Conservation (phyloP, 2,888 invertebrate genomes). For the Dicycla oo region DNA sequence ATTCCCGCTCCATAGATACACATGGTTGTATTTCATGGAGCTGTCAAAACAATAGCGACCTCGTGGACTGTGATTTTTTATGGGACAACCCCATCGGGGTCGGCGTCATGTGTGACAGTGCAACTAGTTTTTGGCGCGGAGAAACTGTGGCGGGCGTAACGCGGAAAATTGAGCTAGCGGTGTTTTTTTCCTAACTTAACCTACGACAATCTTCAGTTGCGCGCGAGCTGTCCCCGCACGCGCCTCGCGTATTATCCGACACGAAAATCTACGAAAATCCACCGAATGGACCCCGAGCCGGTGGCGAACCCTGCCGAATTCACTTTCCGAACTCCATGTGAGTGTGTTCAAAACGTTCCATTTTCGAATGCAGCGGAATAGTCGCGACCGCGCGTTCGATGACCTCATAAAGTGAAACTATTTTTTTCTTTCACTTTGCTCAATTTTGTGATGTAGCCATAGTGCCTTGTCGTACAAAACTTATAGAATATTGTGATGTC, state of each 20-base stretch:
- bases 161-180: slow-evolving; percentile 88
- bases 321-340: slow-evolving; percentile 74
- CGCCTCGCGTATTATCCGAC: slow-evolving; percentile 77
- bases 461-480: slow-evolving; percentile 88
- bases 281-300: slow-evolving; percentile 80
- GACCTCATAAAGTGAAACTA: slow-evolving; percentile 84
- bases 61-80: slow-evolving; percentile 69
- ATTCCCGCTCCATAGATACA: slow-evolving; percentile 69
- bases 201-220: slow-evolving; percentile 89
- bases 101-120: slow-evolving; percentile 68
- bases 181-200: slow-evolving; percentile 88
- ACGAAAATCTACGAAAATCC: slow-evolving; percentile 80
- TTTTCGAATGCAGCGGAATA: slow-evolving; percentile 79
- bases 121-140: slow-evolving; percentile 78
- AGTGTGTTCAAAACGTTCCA: slow-evolving; percentile 75
- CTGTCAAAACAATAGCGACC: slow-evolving; percentile 86
- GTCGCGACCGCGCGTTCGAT: slow-evolving; percentile 76
- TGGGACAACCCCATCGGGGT: slow-evolving; percentile 54
- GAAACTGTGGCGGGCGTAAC: slow-evolving; percentile 78
- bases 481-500: slow-evolving; percentile 83
- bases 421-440: slow-evolving; percentile 83
- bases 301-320: slow-evolving; percentile 76
- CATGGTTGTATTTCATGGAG: slow-evolving; percentile 78
- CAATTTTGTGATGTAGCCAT: slow-evolving; percentile 88
- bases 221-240: slow-evolving; percentile 87